These are phyloP conservation scores for Sthenelais limicola DNA, from an alignment of 2,888 invertebrate species.

Conservation along the genomic window DNA sequence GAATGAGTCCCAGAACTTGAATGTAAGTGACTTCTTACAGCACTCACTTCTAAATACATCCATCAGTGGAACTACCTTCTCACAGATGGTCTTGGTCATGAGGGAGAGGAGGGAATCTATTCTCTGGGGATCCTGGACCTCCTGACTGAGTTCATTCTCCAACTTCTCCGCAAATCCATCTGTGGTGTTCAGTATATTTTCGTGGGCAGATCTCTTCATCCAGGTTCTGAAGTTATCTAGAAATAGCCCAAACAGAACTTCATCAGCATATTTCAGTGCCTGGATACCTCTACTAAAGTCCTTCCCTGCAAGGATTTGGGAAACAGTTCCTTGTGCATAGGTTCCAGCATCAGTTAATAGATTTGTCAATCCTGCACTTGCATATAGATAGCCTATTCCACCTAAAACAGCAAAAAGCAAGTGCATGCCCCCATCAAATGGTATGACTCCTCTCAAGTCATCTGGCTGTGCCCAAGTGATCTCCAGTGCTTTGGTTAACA, in stretches of 20 bases:
- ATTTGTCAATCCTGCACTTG: not conserved
- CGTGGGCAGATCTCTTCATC: too few species aligned
- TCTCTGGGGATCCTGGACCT: too few species aligned
- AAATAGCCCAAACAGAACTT: not conserved
- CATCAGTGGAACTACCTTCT: not conserved
- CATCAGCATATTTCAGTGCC: not conserved
- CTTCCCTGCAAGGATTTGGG: not conserved
- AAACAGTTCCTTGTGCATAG: not conserved
- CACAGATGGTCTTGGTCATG: not conserved
- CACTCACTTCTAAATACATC: not conserved
- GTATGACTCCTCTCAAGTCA: not conserved
- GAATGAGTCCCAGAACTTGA: not conserved
- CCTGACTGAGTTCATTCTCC: too few species aligned
- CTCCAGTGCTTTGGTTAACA: not conserved
- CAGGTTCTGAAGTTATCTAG: not conserved
- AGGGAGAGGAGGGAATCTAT: too few species aligned
- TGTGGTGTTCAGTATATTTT: too few species aligned
- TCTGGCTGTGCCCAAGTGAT: not conserved
- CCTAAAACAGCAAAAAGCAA: not conserved
- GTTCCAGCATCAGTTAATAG: not conserved
- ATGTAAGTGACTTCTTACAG: not conserved
- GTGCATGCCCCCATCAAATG: not conserved
- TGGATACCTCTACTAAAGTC: not conserved
- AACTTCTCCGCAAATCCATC: too few species aligned
- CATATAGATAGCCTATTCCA: not conserved